Percentiles rank a stretch among this genome's conserved stretches.
These are phyloP conservation scores for Taeniopygia guttata DNA, from an alignment of 2,797 vertebrate genomes.

Conservation along the genomic window DNA sequence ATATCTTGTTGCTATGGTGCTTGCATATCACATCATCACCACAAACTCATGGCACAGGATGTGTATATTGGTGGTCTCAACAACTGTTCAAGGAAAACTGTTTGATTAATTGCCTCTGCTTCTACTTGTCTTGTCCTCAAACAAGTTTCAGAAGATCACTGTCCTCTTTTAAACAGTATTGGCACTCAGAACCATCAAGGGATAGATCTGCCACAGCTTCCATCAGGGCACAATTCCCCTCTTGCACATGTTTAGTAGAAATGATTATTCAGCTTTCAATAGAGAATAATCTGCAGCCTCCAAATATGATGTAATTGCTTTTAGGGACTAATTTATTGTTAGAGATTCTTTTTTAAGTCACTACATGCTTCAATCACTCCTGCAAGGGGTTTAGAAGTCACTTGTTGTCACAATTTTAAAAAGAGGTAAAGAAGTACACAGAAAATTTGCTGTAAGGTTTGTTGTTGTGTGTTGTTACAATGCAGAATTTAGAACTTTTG, in stretches of 20 bases:
- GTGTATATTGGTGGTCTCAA: constrained; percentile 35
- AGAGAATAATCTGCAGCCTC: neutral
- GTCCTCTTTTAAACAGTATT: neutral
- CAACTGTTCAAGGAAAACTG: constrained; percentile 5
- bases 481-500: neutral
- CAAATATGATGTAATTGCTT: neutral
- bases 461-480: neutral
- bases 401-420: neutral
- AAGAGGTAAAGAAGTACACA: neutral
- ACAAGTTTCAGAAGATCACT: neutral
- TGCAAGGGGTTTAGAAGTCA: neutral
- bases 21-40: neutral
- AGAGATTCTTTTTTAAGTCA: neutral
- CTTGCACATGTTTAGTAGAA: neutral
- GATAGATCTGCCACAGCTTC: neutral
- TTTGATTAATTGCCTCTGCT: constrained; percentile 42
- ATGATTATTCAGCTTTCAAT: neutral
- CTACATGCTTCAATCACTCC: neutral
- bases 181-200: neutral
- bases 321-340: neutral
- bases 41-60: neutral
- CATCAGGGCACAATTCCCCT: neutral
- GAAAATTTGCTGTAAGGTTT: neutral
- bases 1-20: constrained; percentile 45
- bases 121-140: constrained; percentile 26